Percentiles rank a stretch among this genome's conserved stretches.
Conservation (phyloP, 2,797 vertebrate genomes). For the Tiaroga cobitis region DNA sequence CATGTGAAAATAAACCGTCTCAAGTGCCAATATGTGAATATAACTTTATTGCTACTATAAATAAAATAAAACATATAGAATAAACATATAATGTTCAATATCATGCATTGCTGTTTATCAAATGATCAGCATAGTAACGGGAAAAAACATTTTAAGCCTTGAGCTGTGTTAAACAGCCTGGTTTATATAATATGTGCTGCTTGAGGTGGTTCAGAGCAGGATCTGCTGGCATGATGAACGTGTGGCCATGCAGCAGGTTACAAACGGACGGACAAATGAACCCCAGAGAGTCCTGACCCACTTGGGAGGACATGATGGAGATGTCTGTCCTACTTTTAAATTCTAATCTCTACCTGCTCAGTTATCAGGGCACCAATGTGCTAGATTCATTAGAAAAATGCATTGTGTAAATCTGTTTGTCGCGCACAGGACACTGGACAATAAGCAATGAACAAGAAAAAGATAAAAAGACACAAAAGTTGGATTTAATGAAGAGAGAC, state of each 20-base stretch:
- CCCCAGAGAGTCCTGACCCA: conserved; percentile 47
- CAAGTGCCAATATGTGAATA: not conserved
- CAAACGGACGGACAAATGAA: conserved; percentile 24
- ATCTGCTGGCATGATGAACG: conserved; percentile 26
- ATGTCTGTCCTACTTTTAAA: conserved; percentile 41
- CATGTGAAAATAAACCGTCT: not conserved
- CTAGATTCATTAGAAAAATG: conserved; percentile 1
- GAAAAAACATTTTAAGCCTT: not conserved
- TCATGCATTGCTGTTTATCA: not conserved
- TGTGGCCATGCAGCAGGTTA: conserved; percentile 34
- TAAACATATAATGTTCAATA: not conserved
- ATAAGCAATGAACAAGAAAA: conserved; percentile 3
- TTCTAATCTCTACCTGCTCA: conserved; percentile 20
- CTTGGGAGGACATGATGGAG: conserved; percentile 48
- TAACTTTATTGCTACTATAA: not conserved
- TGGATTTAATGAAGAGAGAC: conserved; percentile 25
- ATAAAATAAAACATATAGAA: not conserved
- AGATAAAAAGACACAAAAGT: conserved; percentile 26
- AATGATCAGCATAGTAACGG: not conserved
- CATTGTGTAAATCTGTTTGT: not conserved
- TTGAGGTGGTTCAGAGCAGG: conserved; percentile 10
- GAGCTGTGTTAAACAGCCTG: conserved; percentile 1
- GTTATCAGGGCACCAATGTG: not conserved
- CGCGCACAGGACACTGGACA: not conserved
- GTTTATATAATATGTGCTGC: conserved; percentile 22